Evolutionary conservation across 1,140 invertebrate species (phyloP).

Genomic region (Sycophila sp.): DNA sequence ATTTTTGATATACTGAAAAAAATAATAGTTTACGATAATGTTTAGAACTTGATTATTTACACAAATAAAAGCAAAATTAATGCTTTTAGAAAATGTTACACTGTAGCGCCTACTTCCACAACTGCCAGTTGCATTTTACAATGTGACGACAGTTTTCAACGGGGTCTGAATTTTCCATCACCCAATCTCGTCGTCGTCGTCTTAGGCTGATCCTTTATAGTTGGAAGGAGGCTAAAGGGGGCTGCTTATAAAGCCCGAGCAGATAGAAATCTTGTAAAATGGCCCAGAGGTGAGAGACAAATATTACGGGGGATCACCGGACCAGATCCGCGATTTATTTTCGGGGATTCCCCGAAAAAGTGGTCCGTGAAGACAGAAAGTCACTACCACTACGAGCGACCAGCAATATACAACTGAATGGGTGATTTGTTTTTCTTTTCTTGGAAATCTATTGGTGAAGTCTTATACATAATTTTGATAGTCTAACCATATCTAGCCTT

Average conservation of each 20-base stretch:
- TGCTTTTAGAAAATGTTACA: too few species aligned
- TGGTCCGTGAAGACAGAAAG: constrained; percentile 20
- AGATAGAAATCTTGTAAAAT: constrained; percentile 67
- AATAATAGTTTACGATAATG: too few species aligned
- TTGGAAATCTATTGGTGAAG: too few species aligned
- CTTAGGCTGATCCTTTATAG: constrained; percentile 2
- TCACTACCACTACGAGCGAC: background rate
- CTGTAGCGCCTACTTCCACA: too few species aligned
- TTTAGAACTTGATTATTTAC: too few species aligned
- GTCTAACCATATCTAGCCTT: too few species aligned
- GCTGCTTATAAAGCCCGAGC: constrained; percentile 50
- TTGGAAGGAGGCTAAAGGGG: background rate
- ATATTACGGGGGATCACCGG: constrained; percentile 56
- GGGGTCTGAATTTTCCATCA: background rate
- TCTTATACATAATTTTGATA: too few species aligned
- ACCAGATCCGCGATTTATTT: constrained; percentile 54
- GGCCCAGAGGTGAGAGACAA: constrained; percentile 55
- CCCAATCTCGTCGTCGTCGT: background rate
- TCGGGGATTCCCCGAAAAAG: constrained; percentile 45
- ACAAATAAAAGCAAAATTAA: too few species aligned
- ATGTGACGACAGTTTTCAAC: background rate
- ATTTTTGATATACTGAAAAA: too few species aligned
- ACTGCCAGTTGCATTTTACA: too few species aligned
- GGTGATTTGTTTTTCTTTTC: constrained; percentile 15
- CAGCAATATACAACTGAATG: background rate